These are phyloP conservation scores for Sarcophaga rosellei DNA, from an alignment of 2,888 invertebrate genomes.

Conservation along the genomic window DNA sequence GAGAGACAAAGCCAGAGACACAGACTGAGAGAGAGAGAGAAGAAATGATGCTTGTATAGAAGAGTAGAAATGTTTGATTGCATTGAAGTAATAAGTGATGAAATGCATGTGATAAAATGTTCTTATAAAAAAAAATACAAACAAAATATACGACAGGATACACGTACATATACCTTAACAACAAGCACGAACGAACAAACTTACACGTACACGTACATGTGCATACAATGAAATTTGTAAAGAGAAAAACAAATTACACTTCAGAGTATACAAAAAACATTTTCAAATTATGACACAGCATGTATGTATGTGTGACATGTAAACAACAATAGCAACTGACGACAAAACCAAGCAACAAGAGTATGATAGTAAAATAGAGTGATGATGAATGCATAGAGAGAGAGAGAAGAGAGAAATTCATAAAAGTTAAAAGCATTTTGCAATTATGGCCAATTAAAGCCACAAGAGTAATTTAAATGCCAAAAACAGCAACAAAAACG, in stretches of 20 bases:
- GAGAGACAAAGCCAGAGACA: no score
- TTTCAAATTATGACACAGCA: background rate
- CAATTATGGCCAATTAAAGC: slow-evolving; percentile 69
- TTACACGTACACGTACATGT: background rate
- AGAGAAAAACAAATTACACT: background rate
- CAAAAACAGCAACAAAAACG: slow-evolving; percentile 51
- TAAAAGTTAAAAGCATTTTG: slow-evolving; percentile 68
- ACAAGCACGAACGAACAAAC: background rate
- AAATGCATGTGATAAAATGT: slow-evolving; percentile 51
- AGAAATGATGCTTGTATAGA: no score
- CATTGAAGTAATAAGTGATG: slow-evolving; percentile 14
- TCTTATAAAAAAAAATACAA: slow-evolving; percentile 47
- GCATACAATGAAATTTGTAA: background rate
- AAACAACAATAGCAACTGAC: background rate
- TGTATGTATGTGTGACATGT: slow-evolving; percentile 5
- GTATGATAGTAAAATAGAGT: background rate
- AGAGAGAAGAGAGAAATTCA: slow-evolving; percentile 43
- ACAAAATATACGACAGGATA: slow-evolving; percentile 38
- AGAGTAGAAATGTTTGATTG: background rate
- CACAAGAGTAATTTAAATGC: slow-evolving; percentile 64
- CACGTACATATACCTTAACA: background rate
- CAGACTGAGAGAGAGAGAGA: no score
- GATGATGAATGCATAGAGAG: slow-evolving; percentile 1
- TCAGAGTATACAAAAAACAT: background rate
- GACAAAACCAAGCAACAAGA: background rate